These are phyloP conservation scores for Babyrousa celebensis DNA, from an alignment of 2,797 vertebrate genomes.

Conservation along the genomic window DNA sequence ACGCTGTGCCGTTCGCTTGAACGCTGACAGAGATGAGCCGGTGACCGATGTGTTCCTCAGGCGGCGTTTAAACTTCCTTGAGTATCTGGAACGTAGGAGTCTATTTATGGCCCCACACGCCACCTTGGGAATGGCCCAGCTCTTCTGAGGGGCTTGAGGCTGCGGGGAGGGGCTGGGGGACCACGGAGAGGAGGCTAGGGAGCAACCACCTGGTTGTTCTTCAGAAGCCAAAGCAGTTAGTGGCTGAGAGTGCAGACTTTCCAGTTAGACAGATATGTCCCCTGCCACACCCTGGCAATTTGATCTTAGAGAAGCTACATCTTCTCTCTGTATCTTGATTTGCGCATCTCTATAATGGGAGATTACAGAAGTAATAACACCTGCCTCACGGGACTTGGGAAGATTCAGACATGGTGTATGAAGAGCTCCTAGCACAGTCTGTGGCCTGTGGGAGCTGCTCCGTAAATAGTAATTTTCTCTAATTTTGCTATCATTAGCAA, in stretches of 20 bases:
- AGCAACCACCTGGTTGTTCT: background rate
- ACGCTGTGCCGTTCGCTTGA: background rate
- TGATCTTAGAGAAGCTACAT: background rate
- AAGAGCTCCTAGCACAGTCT: background rate
- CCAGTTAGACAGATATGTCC: constrained; percentile 53
- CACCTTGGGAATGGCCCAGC: background rate
- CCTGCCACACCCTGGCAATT: background rate
- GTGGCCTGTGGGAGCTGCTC: background rate
- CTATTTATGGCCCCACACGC: background rate
- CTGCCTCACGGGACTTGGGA: background rate
- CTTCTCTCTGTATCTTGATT: background rate
- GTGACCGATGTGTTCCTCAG: background rate
- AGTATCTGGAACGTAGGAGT: background rate
- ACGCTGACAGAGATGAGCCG: background rate
- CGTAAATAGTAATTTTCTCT: background rate
- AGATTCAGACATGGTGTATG: background rate
- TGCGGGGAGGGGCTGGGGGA: background rate
- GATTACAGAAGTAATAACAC: background rate
- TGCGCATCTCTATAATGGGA: background rate
- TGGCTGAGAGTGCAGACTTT: constrained; percentile 45
- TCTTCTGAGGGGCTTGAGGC: background rate
- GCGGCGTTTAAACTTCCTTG: background rate
- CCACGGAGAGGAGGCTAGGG: background rate
- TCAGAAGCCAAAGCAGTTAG: background rate
- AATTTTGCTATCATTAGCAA: background rate